Percentiles rank a stretch among this genome's conserved stretches.
phyloP scores from a whole-genome alignment of 2,113 vertebrate species.

The Tenebrosternarchus preto region DNA sequence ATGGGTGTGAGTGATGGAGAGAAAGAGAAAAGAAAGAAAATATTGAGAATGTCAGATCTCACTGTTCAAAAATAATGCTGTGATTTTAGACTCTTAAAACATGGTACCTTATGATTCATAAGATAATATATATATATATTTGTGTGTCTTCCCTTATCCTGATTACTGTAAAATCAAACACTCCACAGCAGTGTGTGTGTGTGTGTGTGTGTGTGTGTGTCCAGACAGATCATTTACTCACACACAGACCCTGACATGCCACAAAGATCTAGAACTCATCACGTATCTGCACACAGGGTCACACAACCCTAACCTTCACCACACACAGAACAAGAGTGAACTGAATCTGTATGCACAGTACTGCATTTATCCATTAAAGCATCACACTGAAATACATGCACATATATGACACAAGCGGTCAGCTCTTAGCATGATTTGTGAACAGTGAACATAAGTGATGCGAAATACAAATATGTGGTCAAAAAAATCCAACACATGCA shows the following conservation, averaged over 20 bases:
- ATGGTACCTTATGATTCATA: conserved; percentile 39
- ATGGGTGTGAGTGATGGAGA: not conserved
- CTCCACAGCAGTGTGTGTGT: conserved; percentile 27
- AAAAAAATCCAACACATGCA: not conserved
- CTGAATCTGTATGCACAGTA: not conserved
- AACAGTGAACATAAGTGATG: not conserved
- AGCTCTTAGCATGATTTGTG: not conserved
- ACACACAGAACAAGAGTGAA: not conserved
- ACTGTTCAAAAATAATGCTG: not conserved
- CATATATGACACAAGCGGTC: not conserved
- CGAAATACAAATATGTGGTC: not conserved
- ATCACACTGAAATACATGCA: not conserved
- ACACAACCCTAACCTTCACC: conserved; percentile 1
- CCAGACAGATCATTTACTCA: not conserved
- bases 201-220: conserved; percentile 7
- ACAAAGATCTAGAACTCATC: conserved; percentile 42
- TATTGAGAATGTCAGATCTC: no score
- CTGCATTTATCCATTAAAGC: not conserved
- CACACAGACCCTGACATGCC: conserved; percentile 44
- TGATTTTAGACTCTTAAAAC: conserved; percentile 38
- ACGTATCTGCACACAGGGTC: conserved; percentile 12
- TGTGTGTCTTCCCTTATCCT: conserved; percentile 35
- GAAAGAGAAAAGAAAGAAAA: conserved; percentile 5
- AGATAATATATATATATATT: conserved; percentile 47
- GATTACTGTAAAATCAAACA: conserved; percentile 37